These are phyloP conservation scores for Calidris pugnax DNA, from an alignment of 2,113 vertebrate species.

Conservation along the genomic window DNA sequence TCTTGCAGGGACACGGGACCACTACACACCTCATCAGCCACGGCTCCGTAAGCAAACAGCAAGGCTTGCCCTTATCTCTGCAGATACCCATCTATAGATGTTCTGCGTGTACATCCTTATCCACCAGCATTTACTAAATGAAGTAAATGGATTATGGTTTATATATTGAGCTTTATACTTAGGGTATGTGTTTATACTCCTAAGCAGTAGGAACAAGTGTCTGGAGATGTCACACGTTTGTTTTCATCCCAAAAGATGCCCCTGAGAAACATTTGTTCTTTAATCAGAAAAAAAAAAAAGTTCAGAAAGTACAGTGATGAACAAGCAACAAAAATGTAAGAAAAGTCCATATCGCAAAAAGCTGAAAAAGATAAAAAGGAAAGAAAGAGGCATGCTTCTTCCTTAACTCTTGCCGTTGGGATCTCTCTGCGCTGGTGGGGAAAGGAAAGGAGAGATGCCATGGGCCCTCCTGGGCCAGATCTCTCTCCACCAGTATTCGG, in stretches of 20 bases:
- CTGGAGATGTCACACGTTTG: accelerated
- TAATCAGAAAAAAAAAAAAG: neutral
- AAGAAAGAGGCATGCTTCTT: neutral
- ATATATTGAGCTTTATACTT: accelerated
- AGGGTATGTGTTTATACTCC: neutral
- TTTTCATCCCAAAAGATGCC: neutral
- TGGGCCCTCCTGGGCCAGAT: neutral
- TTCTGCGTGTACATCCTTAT: neutral
- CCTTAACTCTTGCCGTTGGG: neutral
- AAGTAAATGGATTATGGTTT: accelerated
- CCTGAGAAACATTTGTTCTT: neutral
- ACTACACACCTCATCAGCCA: neutral
- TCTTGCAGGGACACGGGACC: neutral
- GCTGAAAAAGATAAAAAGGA: neutral
- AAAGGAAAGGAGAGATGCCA: neutral
- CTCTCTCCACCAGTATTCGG: neutral
- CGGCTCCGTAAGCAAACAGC: neutral
- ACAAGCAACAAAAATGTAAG: neutral
- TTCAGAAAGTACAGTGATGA: neutral
- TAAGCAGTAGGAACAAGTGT: neutral
- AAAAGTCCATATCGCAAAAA: neutral
- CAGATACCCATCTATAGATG: neutral
- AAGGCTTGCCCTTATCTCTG: neutral
- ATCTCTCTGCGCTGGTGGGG: neutral
- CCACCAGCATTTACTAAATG: neutral